phyloP scores from a whole-genome alignment of 2,888 invertebrate genomes.

The Acanthosepion esculentum region DNA sequence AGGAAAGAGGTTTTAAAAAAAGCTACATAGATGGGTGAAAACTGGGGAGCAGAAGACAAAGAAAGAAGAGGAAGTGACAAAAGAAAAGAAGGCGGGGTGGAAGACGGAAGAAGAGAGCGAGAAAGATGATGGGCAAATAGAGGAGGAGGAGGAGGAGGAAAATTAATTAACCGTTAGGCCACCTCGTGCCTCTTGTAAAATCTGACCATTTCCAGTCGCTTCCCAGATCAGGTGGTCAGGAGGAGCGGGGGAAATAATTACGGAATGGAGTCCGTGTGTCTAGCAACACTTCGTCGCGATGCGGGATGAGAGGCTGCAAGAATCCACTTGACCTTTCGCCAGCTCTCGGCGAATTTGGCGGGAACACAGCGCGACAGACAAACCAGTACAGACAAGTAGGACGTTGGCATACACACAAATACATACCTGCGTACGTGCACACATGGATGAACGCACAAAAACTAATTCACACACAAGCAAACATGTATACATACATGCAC shows the following conservation, averaged over 20 bases:
- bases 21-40: too few species aligned
- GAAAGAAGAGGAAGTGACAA: neutral
- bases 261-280: conserved; percentile 13
- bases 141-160: neutral
- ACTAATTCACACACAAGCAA: neutral
- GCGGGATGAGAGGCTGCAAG: neutral
- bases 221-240: neutral
- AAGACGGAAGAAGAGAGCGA: neutral
- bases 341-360: neutral
- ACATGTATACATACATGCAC: neutral
- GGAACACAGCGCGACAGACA: neutral
- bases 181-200: neutral
- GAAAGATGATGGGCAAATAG: neutral
- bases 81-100: neutral
- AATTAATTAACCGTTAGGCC: neutral
- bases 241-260: neutral
- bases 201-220: neutral
- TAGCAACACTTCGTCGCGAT: neutral
- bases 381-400: neutral
- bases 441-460: neutral
- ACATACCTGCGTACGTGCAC: too few species aligned
- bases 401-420: neutral
- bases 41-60: neutral
- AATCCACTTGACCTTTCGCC: neutral
- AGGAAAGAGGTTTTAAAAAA: neutral